Evolutionary conservation across 1,140 invertebrate genomes (phyloP).

Genomic region (Paralvinella palmiformis): DNA sequence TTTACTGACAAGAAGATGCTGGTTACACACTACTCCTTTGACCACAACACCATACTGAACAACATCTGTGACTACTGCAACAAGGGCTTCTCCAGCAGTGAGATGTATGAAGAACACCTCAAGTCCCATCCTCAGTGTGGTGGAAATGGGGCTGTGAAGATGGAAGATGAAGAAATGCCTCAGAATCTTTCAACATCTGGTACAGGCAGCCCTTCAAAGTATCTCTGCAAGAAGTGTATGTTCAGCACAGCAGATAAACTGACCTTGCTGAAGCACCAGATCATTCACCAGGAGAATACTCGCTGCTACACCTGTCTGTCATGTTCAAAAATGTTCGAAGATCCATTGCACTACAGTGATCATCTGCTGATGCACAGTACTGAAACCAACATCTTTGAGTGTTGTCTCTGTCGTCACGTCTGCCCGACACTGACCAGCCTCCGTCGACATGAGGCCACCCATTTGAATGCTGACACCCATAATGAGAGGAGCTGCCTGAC

Average conservation of each 20-base stretch:
- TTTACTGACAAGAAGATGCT: conserved; percentile 11
- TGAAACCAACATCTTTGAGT: conserved; percentile 16
- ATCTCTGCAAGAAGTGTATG: conserved; percentile 4
- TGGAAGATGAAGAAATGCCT: no score
- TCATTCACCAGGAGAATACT: not conserved
- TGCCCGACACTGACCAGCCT: not conserved
- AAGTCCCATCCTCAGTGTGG: conserved; percentile 12
- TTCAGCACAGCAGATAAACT: conserved; percentile 3
- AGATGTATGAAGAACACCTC: conserved; percentile 16
- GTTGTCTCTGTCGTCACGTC: conserved; percentile 16
- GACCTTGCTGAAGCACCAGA: conserved; percentile 7
- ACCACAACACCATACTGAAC: conserved; percentile 11
- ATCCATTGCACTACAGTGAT: conserved; percentile 13
- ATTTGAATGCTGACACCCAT: not conserved
- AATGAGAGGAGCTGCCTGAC: not conserved
- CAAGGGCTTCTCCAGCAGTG: conserved; percentile 17
- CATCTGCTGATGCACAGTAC: conserved; percentile 9
- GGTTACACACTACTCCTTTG: conserved; percentile 13
- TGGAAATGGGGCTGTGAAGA: not conserved
- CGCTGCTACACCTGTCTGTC: conserved; percentile 14
- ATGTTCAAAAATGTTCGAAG: conserved; percentile 12
- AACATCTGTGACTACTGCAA: conserved; percentile 17
- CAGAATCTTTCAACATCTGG: no score
- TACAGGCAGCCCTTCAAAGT: not conserved
- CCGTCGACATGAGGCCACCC: conserved; percentile 7